These are phyloP conservation scores for Cirrhinus mrigala DNA, from an alignment of 2,797 vertebrate species.

Conservation along the genomic window DNA sequence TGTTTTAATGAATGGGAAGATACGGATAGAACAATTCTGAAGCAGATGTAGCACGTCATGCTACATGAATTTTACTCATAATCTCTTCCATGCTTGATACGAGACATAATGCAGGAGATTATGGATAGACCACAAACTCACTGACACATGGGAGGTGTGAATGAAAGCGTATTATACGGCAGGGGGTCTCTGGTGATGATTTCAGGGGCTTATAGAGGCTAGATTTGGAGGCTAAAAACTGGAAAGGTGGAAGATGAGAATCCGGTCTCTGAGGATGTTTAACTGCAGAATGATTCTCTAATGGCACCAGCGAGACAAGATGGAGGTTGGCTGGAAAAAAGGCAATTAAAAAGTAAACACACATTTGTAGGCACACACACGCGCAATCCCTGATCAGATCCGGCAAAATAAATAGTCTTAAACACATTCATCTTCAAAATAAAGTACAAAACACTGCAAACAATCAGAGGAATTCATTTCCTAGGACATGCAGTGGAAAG, in stretches of 20 bases:
- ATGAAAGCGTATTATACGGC: slow-evolving; percentile 41
- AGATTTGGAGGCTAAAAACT: slow-evolving; percentile 3
- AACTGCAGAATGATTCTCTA: slow-evolving; percentile 36
- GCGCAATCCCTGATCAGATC: slow-evolving; percentile 6
- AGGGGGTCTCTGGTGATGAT: slow-evolving; percentile 32
- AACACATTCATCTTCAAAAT: slow-evolving; percentile 39
- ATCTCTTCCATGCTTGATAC: slow-evolving; percentile 44
- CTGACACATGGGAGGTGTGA: slow-evolving; percentile 32
- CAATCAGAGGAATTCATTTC: slow-evolving; percentile 42
- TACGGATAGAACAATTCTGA: slow-evolving; percentile 28
- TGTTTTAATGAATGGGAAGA: slow-evolving; percentile 30
- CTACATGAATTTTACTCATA: slow-evolving; percentile 50
- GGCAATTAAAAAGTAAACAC: slow-evolving; percentile 44
- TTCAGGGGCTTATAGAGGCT: background rate
- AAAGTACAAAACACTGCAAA: slow-evolving; percentile 40
- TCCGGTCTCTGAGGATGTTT: slow-evolving; percentile 23
- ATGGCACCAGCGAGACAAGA: slow-evolving; percentile 33
- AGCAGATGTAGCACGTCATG: slow-evolving; percentile 47
- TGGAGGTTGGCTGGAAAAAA: slow-evolving; percentile 23
- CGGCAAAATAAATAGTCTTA: slow-evolving; percentile 21
- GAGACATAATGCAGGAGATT: slow-evolving; percentile 29
- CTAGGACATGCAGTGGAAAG: slow-evolving; percentile 19
- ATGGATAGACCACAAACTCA: slow-evolving; percentile 35
- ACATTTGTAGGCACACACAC: slow-evolving; percentile 12
- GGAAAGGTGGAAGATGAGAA: slow-evolving; percentile 29